Percentiles rank a stretch among this genome's conserved stretches.
Conservation (phyloP, 2,797 vertebrate species). For the Hoplostethus mediterraneus region DNA sequence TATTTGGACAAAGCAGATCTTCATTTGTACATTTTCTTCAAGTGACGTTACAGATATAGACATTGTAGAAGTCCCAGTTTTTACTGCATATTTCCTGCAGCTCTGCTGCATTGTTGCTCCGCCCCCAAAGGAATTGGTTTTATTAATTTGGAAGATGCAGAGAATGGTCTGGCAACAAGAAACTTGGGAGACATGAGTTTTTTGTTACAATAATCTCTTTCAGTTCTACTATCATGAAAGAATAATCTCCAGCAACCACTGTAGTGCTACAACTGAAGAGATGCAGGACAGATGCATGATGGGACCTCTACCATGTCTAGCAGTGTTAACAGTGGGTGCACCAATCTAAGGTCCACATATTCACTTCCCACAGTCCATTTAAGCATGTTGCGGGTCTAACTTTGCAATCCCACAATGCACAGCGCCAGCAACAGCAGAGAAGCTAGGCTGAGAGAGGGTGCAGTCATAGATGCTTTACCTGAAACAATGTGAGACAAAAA, state of each 20-base stretch:
- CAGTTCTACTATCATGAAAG: conserved; percentile 11
- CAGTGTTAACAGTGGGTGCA: conserved; percentile 7
- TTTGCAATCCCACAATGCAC: conserved; percentile 85
- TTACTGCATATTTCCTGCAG: not conserved
- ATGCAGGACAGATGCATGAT: conserved; percentile 29
- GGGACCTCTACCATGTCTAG: conserved; percentile 15
- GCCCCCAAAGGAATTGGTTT: not conserved
- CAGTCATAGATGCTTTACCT: conserved; percentile 75
- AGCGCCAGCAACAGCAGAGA: conserved; percentile 84
- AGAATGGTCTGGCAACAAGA: too few species aligned
- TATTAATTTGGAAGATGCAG: not conserved
- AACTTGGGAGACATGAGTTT: too few species aligned
- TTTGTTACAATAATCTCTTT: not conserved
- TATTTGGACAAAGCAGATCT: not conserved
- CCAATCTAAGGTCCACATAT: conserved; percentile 16
- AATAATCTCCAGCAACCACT: conserved; percentile 6
- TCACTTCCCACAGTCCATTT: conserved; percentile 80
- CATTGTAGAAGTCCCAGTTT: not conserved
- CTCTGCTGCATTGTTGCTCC: not conserved
- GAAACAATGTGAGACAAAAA: conserved; percentile 15
- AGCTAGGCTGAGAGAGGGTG: conserved; percentile 80
- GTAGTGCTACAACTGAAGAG: conserved; percentile 24
- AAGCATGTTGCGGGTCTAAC: conserved; percentile 76
- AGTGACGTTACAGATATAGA: not conserved
- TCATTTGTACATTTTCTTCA: not conserved